phyloP scores from a whole-genome alignment of 2,113 vertebrate species.

The Hemiscyllium ocellatum region DNA sequence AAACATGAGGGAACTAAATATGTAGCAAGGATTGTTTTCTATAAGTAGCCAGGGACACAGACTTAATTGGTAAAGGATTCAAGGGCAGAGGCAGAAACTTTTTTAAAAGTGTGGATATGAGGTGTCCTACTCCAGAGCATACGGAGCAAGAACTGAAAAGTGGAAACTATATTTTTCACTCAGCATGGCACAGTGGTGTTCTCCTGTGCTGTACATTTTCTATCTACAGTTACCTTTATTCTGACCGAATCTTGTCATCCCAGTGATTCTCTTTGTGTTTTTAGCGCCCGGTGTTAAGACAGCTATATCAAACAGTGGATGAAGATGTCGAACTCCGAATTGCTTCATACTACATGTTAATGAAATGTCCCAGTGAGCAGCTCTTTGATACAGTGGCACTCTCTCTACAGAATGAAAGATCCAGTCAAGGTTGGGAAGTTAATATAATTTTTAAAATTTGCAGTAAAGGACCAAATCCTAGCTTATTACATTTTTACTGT shows the following conservation, averaged over 20 bases:
- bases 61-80: not conserved
- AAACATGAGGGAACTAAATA: too few relatives aligned
- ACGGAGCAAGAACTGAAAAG: not conserved
- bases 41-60: not conserved
- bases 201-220: not conserved
- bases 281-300: constrained; percentile 63
- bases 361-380: constrained; percentile 65
- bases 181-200: not conserved
- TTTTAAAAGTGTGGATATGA: not conserved
- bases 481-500: not conserved
- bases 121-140: not conserved
- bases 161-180: not conserved
- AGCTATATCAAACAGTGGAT: constrained; percentile 57
- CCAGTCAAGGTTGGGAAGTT: constrained; percentile 68
- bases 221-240: not conserved
- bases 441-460: not conserved
- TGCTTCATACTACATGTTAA: constrained; percentile 70
- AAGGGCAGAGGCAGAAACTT: not conserved
- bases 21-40: not conserved
- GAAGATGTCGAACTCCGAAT: constrained; percentile 76
- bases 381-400: constrained; percentile 61
- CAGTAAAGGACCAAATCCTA: not conserved
- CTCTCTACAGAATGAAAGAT: constrained; percentile 64
- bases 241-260: not conserved
- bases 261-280: constrained; percentile 44